A percentile compares a stretch with the other conserved stretches of the same genome.
Conservation (phyloP, 2,888 invertebrate genomes). For the Drosophila cognata region DNA sequence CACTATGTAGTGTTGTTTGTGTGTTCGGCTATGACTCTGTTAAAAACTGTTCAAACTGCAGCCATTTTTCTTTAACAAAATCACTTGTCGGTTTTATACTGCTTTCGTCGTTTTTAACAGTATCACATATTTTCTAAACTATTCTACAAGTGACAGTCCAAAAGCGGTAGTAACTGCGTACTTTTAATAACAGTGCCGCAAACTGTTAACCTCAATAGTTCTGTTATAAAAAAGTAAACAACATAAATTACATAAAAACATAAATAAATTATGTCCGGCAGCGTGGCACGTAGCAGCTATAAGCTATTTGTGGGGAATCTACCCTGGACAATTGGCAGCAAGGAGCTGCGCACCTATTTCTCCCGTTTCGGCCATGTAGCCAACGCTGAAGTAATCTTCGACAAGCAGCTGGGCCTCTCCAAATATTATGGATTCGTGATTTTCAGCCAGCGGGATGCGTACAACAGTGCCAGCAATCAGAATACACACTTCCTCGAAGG, state of each 20-base stretch:
- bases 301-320: slow-evolving; percentile 91
- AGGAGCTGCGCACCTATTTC: slow-evolving; percentile 91
- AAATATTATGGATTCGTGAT: slow-evolving; percentile 91
- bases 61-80: not conserved
- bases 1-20: not conserved
- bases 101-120: not conserved
- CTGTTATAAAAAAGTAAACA: slow-evolving; percentile 37
- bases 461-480: slow-evolving; percentile 87
- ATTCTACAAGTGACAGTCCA: not conserved
- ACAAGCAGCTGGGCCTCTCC: slow-evolving; percentile 90
- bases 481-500: slow-evolving; percentile 90
- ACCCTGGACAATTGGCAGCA: slow-evolving; percentile 92
- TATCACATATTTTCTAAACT: not conserved
- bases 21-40: not conserved
- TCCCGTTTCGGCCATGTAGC: slow-evolving; percentile 91
- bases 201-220: not conserved
- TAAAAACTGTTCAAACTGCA: not conserved
- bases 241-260: slow-evolving; percentile 17
- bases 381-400: slow-evolving; percentile 89
- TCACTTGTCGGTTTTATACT: not conserved
- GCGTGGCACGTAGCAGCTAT: slow-evolving; percentile 83
- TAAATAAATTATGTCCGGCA: slow-evolving; percentile 66
- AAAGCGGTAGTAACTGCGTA: not conserved
- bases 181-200: slow-evolving; percentile 11
- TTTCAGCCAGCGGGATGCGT: slow-evolving; percentile 88